These are phyloP conservation scores for Ophioninae sp. DNA, from an alignment of 2,888 invertebrate genomes.

Conservation along the genomic window DNA sequence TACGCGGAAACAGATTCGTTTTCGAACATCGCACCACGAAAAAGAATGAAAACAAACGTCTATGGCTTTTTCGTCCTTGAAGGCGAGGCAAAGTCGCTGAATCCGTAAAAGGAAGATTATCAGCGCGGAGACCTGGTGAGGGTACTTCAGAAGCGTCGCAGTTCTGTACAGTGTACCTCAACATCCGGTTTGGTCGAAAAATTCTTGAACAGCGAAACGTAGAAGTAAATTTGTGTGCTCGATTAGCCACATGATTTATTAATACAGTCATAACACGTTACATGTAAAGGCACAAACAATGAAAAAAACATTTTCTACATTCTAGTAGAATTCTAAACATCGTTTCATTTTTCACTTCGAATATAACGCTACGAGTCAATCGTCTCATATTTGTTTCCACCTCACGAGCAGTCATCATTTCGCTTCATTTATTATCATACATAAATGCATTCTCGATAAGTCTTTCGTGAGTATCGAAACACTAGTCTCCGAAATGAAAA, in stretches of 20 bases:
- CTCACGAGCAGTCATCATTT: conserved; percentile 40
- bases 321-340: conserved; percentile 64
- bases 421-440: conserved; percentile 45
- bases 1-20: too few relatives aligned
- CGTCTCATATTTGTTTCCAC: not conserved
- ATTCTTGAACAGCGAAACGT: not conserved
- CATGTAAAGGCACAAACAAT: conserved; percentile 78
- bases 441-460: conserved; percentile 62
- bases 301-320: conserved; percentile 64
- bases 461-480: conserved; percentile 33
- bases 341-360: conserved; percentile 39
- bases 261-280: conserved; percentile 65
- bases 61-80: too few relatives aligned
- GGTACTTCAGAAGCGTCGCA: too few relatives aligned
- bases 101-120: too few relatives aligned
- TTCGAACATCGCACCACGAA: too few relatives aligned
- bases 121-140: too few relatives aligned
- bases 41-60: too few relatives aligned
- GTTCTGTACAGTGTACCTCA: too few relatives aligned
- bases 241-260: conserved; percentile 60
- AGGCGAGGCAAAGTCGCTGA: too few relatives aligned
- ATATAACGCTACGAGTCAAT: conserved; percentile 28
- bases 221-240: conserved; percentile 34
- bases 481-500: conserved; percentile 56
- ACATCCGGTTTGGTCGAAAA: not conserved